Evolutionary conservation across 2,888 invertebrate species (phyloP), one percentile per base, ranked within the genome.

Genomic region (Mythimna loreyi): DNA sequence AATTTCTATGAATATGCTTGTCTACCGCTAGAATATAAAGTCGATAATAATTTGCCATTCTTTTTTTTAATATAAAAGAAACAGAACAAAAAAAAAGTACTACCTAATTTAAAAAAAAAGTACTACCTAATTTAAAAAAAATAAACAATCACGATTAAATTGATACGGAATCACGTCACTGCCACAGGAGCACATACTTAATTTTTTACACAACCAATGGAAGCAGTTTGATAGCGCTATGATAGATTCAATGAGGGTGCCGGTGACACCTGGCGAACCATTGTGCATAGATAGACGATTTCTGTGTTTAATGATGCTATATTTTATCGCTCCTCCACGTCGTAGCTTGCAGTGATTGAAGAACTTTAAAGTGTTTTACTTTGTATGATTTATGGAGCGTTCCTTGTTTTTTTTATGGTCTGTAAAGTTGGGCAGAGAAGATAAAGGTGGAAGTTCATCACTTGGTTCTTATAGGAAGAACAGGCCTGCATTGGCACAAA

Each of bases 231-330:
- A 87, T 85, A 85, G 68, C 84, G 71, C 40, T 70, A 81, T 89
- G 90, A 90, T 88, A 85, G 90, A 90, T 90, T 83, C 75, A 74
- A 67, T n/a, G 49, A 72, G 84, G 86, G 84, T 87, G 88, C 61
- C 50, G 69, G 74, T 85, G 87, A 86, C 85, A 84, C 84, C 82
- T 80, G 86, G 78, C 71, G 75, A 64, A 70, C 74, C 77, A 80
- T 79, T 75, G 84, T 81, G 78, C 83, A 85, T 85, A 81, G 80
- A 80, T 81, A 80, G 78, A 68, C 65, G 72, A 72, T 58, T 75
- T 79, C 84, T 83, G 80, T 77, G 79, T 78, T 84, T 87, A 87
- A 88, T 87, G 86, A 85, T 82, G 87, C 82, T 85, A 90, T 90
- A 89, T 89, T 89, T 89, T 87, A 84, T 79, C 82, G 63, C 82